Base-by-base conservation (phyloP, 2,113 vertebrate species). In the Megaceryle maxima region DNA sequence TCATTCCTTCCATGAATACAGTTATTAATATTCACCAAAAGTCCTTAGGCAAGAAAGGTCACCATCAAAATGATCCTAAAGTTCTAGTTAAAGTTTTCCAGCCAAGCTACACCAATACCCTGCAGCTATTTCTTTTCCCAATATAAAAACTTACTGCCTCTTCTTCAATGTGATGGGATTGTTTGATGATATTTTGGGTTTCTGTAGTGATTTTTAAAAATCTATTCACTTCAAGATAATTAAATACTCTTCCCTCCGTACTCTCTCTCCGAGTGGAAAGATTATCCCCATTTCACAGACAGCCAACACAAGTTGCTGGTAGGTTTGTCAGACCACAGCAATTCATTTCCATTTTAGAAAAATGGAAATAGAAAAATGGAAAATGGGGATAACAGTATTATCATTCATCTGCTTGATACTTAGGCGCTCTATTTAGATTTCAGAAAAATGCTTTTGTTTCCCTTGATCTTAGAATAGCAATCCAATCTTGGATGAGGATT, bases 371-470 rank as follows among this genome's bases (percentile, higher is more conserved):
- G 73, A 68, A 88, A 92, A 94, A 80, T 66, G 22, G 63, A 67
- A 93, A 86, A 90, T 68, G 8, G 25, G 77, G 68, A 68, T 81
- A 92, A 83, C 60, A 70, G 16, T 43, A 86, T 77, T 90, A 85
- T 85, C 79, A 66, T 88, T 62, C 76, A 87, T 63, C 68, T 2
- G 6, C 56, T 69, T 72, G 64, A 78, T 95, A 89, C 83, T 96
- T 88, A 85, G 69, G 70, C 70, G 64, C 60, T 88, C 76, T 90
- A 68, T 88, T 88, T 37, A 75, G 51, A 94, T 60, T 91, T 51
- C 41, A 81, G 69, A 63, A 87, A 83, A 95, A 78, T 63, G 76
- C 20, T 57, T 93, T 67, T 88, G 80, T 81, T 92, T 91, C 62
- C 78, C 67, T 62, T 20, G 4, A 7, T 74, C 43, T 73, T 78